Evolutionary conservation across 2,888 invertebrate species (phyloP).

Genomic region (Papilio gigon): DNA sequence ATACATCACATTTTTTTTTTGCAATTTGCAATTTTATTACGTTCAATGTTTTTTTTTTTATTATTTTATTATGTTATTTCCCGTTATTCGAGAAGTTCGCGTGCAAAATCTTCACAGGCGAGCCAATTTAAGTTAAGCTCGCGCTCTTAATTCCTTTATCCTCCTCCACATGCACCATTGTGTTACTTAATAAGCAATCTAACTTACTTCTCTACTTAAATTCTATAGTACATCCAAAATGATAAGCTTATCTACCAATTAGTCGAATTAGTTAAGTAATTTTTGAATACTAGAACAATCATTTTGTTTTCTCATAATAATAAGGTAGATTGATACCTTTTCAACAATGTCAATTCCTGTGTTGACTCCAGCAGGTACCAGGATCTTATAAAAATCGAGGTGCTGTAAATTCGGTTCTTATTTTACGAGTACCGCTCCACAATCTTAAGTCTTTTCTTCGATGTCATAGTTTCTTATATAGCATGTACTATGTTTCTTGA

Average conservation of each 20-base stretch:
- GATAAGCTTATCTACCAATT: not conserved
- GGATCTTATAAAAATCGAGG: too few species aligned
- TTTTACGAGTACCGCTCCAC: too few species aligned
- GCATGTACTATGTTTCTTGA: too few species aligned
- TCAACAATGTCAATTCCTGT: too few species aligned
- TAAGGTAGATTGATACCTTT: too few species aligned
- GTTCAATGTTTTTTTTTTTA: not conserved
- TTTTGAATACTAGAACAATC: not conserved
- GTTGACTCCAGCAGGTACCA: too few species aligned
- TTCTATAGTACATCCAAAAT: not conserved
- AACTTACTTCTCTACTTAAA: not conserved
- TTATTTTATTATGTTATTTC: not conserved
- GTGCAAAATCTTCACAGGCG: not conserved
- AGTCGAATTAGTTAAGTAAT: not conserved
- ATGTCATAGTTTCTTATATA: too few species aligned
- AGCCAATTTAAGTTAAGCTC: conserved; percentile 16
- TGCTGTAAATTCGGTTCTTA: too few species aligned
- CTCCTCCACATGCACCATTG: conserved; percentile 16
- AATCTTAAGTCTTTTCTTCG: too few species aligned
- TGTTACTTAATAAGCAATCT: conserved; percentile 16
- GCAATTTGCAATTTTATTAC: not conserved
- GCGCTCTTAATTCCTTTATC: conserved; percentile 19
- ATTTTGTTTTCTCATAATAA: not conserved
- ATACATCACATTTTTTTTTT: too few species aligned
- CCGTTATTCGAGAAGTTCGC: conserved; percentile 7